Evolutionary conservation across 2,888 invertebrate species (phyloP).

Genomic region (Protodeltote pygarga): DNA sequence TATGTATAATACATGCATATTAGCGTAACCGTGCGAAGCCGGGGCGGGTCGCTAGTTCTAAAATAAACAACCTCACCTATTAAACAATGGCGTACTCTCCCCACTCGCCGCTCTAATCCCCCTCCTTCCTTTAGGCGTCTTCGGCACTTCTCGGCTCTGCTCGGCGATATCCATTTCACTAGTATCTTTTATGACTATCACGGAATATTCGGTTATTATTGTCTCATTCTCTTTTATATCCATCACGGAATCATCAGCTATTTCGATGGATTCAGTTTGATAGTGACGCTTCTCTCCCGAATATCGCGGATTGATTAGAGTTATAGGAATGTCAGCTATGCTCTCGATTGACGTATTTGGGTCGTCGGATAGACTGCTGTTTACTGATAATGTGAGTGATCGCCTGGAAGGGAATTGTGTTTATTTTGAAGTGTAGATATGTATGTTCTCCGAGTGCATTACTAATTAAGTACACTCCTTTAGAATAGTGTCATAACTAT

Average conservation of each 20-base stretch:
- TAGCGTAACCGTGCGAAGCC: too few species aligned
- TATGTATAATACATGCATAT: too few species aligned
- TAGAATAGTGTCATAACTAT: too few species aligned
- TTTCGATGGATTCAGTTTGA: too few species aligned
- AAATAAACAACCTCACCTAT: slow-evolving; percentile 64
- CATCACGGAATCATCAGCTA: too few species aligned
- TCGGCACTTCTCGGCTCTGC: slow-evolving; percentile 53
- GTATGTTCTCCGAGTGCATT: too few species aligned
- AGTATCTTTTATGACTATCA: slow-evolving; percentile 27
- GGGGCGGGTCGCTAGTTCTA: too few species aligned
- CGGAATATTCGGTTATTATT: slow-evolving; percentile 3
- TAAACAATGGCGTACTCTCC: slow-evolving; percentile 62
- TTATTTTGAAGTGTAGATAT: background rate
- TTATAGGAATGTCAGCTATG: slow-evolving; percentile 79
- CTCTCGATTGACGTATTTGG: slow-evolving; percentile 79
- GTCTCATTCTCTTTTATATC: slow-evolving; percentile 7
- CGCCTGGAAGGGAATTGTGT: slow-evolving; percentile 62
- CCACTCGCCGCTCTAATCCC: slow-evolving; percentile 60
- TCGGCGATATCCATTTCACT: slow-evolving; percentile 21
- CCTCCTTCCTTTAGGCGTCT: slow-evolving; percentile 66
- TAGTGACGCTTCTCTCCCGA: slow-evolving; percentile 53
- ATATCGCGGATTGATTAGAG: slow-evolving; percentile 75
- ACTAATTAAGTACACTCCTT: too few species aligned
- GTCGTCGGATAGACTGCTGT: slow-evolving; percentile 80
- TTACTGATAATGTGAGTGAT: slow-evolving; percentile 75